Conservation (phyloP, 2,888 invertebrate genomes). For the Ptilodon capucinus region DNA sequence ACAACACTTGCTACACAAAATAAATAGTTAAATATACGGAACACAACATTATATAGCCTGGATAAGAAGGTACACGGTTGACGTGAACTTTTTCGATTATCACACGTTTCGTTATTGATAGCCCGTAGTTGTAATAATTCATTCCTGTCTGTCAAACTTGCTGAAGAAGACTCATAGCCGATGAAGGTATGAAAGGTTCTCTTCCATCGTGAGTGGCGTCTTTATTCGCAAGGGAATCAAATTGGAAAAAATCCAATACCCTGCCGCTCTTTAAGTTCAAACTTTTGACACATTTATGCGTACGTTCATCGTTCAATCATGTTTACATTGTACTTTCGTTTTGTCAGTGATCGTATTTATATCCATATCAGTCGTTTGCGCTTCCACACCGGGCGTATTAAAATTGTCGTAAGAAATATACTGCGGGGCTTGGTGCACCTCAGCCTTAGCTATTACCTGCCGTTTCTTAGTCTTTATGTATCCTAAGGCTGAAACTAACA, state of each 20-base stretch:
- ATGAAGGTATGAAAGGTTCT: conserved; percentile 56
- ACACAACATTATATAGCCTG: conserved; percentile 31
- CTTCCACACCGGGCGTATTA: conserved; percentile 63
- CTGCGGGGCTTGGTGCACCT: conserved; percentile 87
- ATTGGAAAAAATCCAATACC: conserved; percentile 46
- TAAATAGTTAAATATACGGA: neutral
- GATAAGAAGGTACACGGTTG: conserved; percentile 40
- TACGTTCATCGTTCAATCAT: conserved; percentile 43
- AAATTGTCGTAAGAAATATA: conserved; percentile 88
- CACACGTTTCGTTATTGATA: conserved; percentile 68
- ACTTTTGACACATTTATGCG: conserved; percentile 28
- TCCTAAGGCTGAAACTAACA: conserved; percentile 91
- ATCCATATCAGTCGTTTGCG: conserved; percentile 72
- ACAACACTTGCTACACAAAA: too few species aligned
- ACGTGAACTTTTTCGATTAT: conserved; percentile 66
- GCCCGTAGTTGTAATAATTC: conserved; percentile 66
- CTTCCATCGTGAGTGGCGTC: conserved; percentile 52
- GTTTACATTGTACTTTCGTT: conserved; percentile 59
- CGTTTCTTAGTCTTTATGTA: conserved; percentile 94
- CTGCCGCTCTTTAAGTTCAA: conserved; percentile 37
- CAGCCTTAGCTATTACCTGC: conserved; percentile 88
- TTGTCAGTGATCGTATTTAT: conserved; percentile 74
- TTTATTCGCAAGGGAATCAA: conserved; percentile 53
- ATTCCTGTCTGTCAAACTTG: conserved; percentile 63
- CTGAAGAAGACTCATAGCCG: conserved; percentile 54